Evolutionary conservation across 1,140 invertebrate species (phyloP).

Genomic region (Drosophila sturtevanti): DNA sequence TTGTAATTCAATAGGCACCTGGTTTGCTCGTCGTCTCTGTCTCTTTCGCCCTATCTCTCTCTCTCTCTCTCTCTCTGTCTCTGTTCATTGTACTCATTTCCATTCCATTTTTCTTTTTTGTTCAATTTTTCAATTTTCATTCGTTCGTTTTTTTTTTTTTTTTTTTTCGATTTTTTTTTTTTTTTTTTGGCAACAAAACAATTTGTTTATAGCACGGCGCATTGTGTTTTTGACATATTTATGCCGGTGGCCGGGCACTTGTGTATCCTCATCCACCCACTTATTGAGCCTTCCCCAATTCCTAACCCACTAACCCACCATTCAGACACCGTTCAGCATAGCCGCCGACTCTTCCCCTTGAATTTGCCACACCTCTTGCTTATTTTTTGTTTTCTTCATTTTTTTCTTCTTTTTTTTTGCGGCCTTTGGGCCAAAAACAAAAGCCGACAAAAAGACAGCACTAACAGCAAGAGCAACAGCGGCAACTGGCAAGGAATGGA

Average conservation of each 20-base stretch:
- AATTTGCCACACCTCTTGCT: constrained; percentile 19
- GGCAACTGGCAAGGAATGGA: constrained; percentile 32
- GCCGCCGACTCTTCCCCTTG: constrained; percentile 6
- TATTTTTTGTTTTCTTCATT: not conserved
- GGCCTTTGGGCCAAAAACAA: constrained; percentile 50
- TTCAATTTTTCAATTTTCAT: constrained; percentile 45
- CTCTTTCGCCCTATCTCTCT: constrained; percentile 1
- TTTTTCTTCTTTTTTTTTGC: constrained; percentile 19
- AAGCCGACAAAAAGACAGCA: constrained; percentile 49
- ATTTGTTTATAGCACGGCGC: constrained; percentile 74
- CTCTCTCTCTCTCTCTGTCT: constrained; percentile 18
- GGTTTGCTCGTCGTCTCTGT: not conserved
- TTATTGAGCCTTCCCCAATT: not conserved
- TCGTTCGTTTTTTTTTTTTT: constrained; percentile 30
- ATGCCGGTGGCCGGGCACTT: constrained; percentile 70
- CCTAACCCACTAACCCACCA: constrained; percentile 1
- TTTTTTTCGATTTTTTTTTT: constrained; percentile 16
- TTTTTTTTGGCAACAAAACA: constrained; percentile 66
- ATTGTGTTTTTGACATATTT: constrained; percentile 78
- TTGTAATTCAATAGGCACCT: constrained; percentile 36
- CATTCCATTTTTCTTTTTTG: constrained; percentile 55
- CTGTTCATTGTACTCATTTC: constrained; percentile 41
- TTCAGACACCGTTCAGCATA: not conserved
- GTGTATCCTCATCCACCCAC: constrained; percentile 15
- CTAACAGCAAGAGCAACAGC: constrained; percentile 28